Conservation (phyloP, 2,888 invertebrate species). For the Volucella inflata region DNA sequence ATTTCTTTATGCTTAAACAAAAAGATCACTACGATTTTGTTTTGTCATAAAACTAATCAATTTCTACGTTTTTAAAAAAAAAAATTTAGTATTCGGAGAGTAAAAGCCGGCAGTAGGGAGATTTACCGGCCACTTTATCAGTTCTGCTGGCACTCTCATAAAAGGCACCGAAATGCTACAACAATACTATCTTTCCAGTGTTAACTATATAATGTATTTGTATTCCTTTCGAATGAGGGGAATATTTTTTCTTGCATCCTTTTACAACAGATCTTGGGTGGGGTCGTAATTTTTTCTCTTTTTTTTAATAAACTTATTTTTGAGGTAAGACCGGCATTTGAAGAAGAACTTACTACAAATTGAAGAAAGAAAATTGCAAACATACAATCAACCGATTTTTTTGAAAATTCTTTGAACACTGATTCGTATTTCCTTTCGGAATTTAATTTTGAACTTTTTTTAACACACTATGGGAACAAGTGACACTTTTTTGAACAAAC, state of each 20-base stretch:
- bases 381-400: neutral
- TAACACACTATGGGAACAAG: too few relatives aligned
- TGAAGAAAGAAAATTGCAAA: neutral
- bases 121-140: conserved; percentile 47
- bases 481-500: neutral
- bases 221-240: conserved; percentile 50
- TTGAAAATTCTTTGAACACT: neutral
- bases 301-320: conserved; percentile 16
- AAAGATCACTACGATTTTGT: conserved; percentile 42
- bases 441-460: too few relatives aligned
- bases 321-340: neutral
- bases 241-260: conserved; percentile 52
- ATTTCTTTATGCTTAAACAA: conserved; percentile 52
- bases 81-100: conserved; percentile 35
- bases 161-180: conserved; percentile 34
- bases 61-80: conserved; percentile 12
- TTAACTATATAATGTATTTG: conserved; percentile 53
- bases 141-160: conserved; percentile 43
- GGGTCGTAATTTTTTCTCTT: conserved; percentile 45
- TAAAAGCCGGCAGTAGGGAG: conserved; percentile 45
- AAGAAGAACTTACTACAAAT: conserved; percentile 33
- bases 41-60: conserved; percentile 45
- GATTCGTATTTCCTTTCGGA: too few relatives aligned
- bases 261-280: conserved; percentile 69
- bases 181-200: conserved; percentile 70